phyloP scores from a whole-genome alignment of 1,140 invertebrate species.

The Cydia strobilella region DNA sequence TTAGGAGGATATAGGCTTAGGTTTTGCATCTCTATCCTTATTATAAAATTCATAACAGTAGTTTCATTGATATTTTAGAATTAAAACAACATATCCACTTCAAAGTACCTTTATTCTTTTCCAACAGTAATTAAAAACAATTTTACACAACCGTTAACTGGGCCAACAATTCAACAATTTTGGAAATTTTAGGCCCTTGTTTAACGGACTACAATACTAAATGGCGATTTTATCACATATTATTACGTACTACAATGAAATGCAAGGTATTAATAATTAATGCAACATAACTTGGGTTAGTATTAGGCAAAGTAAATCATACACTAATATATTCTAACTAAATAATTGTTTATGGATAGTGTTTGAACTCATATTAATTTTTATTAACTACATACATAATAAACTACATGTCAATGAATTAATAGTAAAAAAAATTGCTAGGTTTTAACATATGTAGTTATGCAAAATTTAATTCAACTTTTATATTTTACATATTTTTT shows the following conservation, averaged over 20 bases:
- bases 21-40: no score
- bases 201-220: constrained; percentile 46
- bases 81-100: neutral
- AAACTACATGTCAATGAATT: neutral
- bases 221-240: constrained; percentile 51
- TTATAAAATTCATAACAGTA: no score
- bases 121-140: constrained; percentile 18
- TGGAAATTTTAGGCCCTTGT: neutral
- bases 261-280: constrained; percentile 5
- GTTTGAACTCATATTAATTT: no score
- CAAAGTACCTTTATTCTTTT: constrained; percentile 23
- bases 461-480: no score
- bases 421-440: no score
- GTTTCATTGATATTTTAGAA: no score
- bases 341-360: no score
- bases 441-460: no score
- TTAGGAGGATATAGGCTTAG: no score
- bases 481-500: neutral
- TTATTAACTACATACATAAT: neutral
- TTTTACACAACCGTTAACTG: constrained; percentile 2
- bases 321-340: no score
- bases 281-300: neutral
- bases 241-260: constrained; percentile 19
- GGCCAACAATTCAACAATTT: neutral
- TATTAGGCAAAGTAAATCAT: neutral